Conservation (phyloP, 2,888 invertebrate species). For the Lamellibrachia satsuma region DNA sequence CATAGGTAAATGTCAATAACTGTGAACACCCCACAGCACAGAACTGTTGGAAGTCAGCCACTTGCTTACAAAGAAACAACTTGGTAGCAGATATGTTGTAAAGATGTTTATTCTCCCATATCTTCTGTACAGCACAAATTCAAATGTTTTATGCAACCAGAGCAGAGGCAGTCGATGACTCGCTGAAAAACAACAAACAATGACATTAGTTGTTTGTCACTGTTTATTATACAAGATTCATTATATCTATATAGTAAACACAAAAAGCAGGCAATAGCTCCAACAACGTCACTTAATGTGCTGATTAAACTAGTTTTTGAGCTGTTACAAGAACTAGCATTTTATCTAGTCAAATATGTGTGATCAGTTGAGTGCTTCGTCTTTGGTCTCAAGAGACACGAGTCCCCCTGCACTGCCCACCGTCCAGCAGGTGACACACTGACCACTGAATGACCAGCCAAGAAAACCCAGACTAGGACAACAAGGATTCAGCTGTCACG, state of each 20-base stretch:
- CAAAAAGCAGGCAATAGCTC: background rate
- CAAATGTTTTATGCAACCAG: constrained; percentile 84
- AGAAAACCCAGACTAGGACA: background rate
- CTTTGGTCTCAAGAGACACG: constrained; percentile 6
- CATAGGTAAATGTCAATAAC: too few relatives aligned
- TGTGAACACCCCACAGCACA: background rate
- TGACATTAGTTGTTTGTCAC: constrained; percentile 13
- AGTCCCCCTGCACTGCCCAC: constrained; percentile 7
- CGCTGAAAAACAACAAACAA: constrained; percentile 67
- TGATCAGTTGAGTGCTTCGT: constrained; percentile 10
- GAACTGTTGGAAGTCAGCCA: background rate
- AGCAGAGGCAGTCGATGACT: constrained; percentile 97
- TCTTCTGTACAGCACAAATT: constrained; percentile 17
- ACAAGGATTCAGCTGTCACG: background rate
- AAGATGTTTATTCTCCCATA: background rate
- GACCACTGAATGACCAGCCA: constrained; percentile 5
- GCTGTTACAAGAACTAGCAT: background rate
- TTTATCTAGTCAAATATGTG: background rate
- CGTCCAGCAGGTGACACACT: background rate
- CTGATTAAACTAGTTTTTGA: too few relatives aligned
- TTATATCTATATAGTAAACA: too few relatives aligned
- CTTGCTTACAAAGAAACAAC: background rate
- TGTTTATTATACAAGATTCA: background rate
- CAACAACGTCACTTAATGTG: too few relatives aligned
- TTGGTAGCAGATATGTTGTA: background rate